Base-by-base conservation (phyloP, 2,113 vertebrate genomes). In the Lutjanus erythropterus region DNA sequence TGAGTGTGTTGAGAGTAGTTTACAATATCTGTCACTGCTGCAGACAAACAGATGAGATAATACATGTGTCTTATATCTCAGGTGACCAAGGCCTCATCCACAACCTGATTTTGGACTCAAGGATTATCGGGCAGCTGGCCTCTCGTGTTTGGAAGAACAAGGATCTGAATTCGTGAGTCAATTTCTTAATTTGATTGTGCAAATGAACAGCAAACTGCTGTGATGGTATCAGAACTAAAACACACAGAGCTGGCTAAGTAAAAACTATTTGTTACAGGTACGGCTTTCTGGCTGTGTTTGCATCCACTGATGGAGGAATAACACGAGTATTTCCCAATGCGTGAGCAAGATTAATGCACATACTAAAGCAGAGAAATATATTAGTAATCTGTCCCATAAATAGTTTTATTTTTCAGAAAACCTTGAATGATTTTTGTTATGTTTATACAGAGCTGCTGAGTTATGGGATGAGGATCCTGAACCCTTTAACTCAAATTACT, bases 251-350 rank as follows among this genome's bases (percentile, higher is more conserved):
- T 71, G 47, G 16, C 47, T 60, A 1, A 56, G 1, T 73, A 9
- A 74, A 59, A 65, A 12, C 14, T 1, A 8, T 64, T 83, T 71
- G 25, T 84, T 85, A 72, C 93, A 99, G 98, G 91, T 99, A 99
- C 49, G 98, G 98, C 83, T 97, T 99, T 81, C 93, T 99, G 89
- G 97, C 98, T n/a, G 96, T 99, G 52, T 99, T 99, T 0, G 97
- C 97, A 0, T 96, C 97, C 78, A 99, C 98, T 0, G 96, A 99
- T 0, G 97, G 97, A 19, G 98, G 98, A 81, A 97, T 99, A 86
- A 99, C 98, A 5, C 95, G 98, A 0, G 93, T 99, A 50, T 99
- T 98, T 87, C 98, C 98, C 44, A 98, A 99, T 92, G 95, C 96
- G 98, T 99, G 90, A 96, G 98, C 93, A 64, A 42, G 1, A 71